A percentile compares a stretch with the other conserved stretches of the same genome.
These are phyloP conservation scores for Margaritifera margaritifera DNA, from an alignment of 2,888 invertebrate species.

Conservation along the genomic window DNA sequence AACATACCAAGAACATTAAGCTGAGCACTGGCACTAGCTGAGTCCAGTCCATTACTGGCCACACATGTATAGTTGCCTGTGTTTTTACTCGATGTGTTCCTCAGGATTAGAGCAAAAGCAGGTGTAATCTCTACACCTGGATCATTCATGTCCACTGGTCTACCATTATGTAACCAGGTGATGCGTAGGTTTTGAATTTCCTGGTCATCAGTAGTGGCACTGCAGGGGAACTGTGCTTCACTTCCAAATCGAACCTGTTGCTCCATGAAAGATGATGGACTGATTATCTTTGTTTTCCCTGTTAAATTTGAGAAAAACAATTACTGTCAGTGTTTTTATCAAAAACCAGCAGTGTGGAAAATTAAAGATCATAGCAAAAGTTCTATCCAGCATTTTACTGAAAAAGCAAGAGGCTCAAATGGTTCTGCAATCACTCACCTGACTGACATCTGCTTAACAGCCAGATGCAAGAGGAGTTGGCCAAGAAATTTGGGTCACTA, in stretches of 20 bases:
- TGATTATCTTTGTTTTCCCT: constrained; percentile 56
- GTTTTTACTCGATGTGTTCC: constrained; percentile 76
- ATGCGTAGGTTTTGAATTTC: constrained; percentile 75
- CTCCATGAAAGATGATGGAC: constrained; percentile 34
- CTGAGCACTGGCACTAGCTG: constrained; percentile 87
- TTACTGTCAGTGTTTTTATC: not conserved
- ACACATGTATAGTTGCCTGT: constrained; percentile 96
- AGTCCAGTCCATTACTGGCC: constrained; percentile 91
- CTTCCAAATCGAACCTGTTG: constrained; percentile 28
- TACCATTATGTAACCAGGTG: constrained; percentile 53
- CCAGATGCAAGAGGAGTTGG: too few species aligned
- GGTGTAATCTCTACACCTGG: constrained; percentile 34
- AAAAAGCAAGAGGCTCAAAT: too few species aligned
- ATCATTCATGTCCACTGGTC: constrained; percentile 30
- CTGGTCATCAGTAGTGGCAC: constrained; percentile 56
- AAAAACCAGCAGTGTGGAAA: not conserved
- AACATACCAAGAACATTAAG: constrained; percentile 88
- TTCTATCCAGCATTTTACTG: too few species aligned
- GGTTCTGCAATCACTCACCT: too few species aligned
- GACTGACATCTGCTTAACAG: too few species aligned
- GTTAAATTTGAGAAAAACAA: constrained; percentile 10
- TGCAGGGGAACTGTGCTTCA: constrained; percentile 53
- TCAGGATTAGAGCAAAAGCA: constrained; percentile 46
- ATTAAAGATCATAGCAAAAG: too few species aligned
- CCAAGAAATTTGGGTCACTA: too few species aligned